Percentiles rank a stretch among this genome's conserved stretches.
Conservation (phyloP, 2,888 invertebrate genomes). For the Lasiommata megera region DNA sequence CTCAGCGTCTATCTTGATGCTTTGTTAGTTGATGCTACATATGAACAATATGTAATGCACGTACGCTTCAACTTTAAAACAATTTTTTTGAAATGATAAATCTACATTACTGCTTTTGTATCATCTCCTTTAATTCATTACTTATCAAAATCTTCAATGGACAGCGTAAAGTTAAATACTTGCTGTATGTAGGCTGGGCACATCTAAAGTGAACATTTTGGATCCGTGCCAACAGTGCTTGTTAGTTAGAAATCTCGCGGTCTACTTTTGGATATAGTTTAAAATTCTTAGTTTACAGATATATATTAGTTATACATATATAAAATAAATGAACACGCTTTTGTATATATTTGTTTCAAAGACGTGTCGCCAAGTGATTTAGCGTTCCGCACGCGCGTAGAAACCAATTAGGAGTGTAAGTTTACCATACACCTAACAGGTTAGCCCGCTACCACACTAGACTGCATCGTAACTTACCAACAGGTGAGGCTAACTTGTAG, state of each 20-base stretch:
- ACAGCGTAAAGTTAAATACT: not conserved
- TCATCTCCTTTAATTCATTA: not conserved
- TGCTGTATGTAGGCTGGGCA: not conserved
- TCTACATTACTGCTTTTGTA: conserved; percentile 1
- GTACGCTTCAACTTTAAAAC: too few relatives aligned
- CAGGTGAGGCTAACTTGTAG: too few relatives aligned
- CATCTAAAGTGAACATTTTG: conserved; percentile 21
- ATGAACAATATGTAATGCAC: not conserved
- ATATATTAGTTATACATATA: too few relatives aligned
- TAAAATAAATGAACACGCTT: too few relatives aligned
- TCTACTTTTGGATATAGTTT: conserved; percentile 14
- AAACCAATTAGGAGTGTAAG: too few relatives aligned
- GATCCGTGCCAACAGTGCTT: conserved; percentile 27
- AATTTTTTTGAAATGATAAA: not conserved
- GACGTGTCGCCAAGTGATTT: too few relatives aligned
- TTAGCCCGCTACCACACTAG: too few relatives aligned
- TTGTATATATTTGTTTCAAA: too few relatives aligned
- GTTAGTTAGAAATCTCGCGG: conserved; percentile 23
- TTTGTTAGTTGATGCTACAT: not conserved
- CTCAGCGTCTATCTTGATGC: not conserved
- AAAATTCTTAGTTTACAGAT: too few relatives aligned
- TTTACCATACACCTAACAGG: too few relatives aligned
- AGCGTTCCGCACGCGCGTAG: too few relatives aligned
- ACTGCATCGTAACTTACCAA: too few relatives aligned
- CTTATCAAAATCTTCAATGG: not conserved